Evolutionary conservation across 2,113 vertebrate species (phyloP).

Genomic region (Cyprinodon variegatus): DNA sequence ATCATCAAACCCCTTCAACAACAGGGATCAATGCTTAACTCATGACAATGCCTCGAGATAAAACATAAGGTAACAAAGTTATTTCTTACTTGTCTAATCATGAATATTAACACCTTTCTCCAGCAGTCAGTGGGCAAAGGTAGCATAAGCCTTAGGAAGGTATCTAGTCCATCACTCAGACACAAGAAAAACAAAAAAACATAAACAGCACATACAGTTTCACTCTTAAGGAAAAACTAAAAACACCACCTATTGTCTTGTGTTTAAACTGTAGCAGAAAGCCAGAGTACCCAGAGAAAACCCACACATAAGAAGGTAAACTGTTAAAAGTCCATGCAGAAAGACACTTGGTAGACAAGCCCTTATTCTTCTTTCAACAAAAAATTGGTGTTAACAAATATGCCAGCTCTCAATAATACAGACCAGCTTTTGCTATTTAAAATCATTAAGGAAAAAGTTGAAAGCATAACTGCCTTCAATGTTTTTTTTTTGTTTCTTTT

Average conservation of each 20-base stretch:
- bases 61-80: conserved; percentile 57
- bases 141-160: too few species aligned
- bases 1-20: conserved; percentile 33
- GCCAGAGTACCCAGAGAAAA: neutral
- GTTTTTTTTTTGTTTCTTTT: too few species aligned
- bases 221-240: too few species aligned
- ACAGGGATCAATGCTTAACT: conserved; percentile 53
- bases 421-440: neutral
- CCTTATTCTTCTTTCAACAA: neutral
- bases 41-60: conserved; percentile 47
- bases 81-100: conserved; percentile 28
- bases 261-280: neutral
- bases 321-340: neutral
- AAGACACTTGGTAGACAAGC: neutral
- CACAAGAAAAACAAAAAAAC: too few species aligned
- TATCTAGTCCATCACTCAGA: too few species aligned
- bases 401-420: neutral
- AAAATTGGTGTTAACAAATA: neutral
- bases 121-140: too few species aligned
- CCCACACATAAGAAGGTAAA: neutral
- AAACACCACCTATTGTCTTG: conserved; percentile 12
- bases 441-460: neutral
- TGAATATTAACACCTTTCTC: too few species aligned
- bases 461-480: neutral
- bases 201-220: too few species aligned